Percentiles rank a stretch among this genome's conserved stretches.
Conservation (phyloP, 2,113 vertebrate species). For the Anguilla rostrata region DNA sequence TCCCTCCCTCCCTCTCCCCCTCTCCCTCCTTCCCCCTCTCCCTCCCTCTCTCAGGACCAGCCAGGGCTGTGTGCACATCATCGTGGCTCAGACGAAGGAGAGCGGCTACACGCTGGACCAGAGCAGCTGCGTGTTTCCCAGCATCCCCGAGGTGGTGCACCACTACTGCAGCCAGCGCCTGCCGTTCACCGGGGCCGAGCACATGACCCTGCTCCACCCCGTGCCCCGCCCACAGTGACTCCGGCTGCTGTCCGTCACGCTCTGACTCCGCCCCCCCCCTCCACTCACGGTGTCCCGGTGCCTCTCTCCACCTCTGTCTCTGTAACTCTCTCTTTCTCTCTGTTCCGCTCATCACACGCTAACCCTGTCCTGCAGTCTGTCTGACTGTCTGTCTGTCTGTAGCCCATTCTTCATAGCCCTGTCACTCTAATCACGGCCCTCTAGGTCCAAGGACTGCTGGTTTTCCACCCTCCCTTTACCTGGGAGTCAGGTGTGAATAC, state of each 20-base stretch:
- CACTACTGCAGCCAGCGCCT: conserved; percentile 80
- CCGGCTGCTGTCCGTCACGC: not conserved
- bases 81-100: conserved; percentile 87
- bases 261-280: not conserved
- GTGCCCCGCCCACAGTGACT: conserved; percentile 58
- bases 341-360: no score
- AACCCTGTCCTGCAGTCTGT: no score
- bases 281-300: not conserved
- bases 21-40: not conserved
- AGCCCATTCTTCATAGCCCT: no score
- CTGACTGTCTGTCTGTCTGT: not conserved
- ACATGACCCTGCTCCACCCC: conserved; percentile 84
- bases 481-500: no score
- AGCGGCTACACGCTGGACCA: conserved; percentile 84
- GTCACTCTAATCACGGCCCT: no score
- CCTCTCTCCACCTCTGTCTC: not conserved
- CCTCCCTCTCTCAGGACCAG: conserved; percentile 72
- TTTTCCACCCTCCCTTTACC: no score
- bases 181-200: conserved; percentile 84
- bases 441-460: no score
- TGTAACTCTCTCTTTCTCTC: not conserved
- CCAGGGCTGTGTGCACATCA: conserved; percentile 89
- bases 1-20: not conserved
- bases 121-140: conserved; percentile 80
- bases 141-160: conserved; percentile 83